Evolutionary conservation across 2,113 vertebrate species (phyloP).

Genomic region (Ictalurus punctatus): DNA sequence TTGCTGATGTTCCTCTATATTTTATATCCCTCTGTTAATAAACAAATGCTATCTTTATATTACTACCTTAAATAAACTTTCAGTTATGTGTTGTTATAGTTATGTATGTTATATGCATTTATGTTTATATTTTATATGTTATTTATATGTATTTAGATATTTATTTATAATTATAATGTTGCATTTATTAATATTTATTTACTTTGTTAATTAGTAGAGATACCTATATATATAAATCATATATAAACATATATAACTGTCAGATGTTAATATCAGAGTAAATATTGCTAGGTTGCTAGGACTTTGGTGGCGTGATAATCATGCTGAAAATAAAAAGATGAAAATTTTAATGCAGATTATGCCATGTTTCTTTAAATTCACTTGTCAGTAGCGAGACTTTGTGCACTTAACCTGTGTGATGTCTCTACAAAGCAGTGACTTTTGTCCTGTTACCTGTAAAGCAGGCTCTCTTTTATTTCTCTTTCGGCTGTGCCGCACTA

Average conservation of each 20-base stretch:
- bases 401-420: slow-evolving; percentile 73
- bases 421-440: slow-evolving; percentile 53
- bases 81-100: not conserved
- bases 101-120: not conserved
- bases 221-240: not conserved
- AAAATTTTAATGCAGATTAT: not conserved
- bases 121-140: not conserved
- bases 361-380: not conserved
- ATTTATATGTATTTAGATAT: not conserved
- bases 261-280: not conserved
- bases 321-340: not conserved
- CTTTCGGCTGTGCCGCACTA: slow-evolving; percentile 56
- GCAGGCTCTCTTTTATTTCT: slow-evolving; percentile 63
- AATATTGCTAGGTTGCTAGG: not conserved
- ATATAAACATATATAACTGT: not conserved
- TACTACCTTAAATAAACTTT: not conserved
- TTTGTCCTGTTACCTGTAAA: slow-evolving; percentile 66
- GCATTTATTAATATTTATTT: not conserved
- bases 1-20: not conserved
- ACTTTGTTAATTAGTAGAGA: not conserved
- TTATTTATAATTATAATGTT: not conserved
- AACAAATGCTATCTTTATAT: not conserved
- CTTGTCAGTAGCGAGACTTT: slow-evolving; percentile 41
- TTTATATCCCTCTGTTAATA: not conserved
- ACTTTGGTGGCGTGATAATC: not conserved